Evolutionary conservation across 2,113 vertebrate genomes (phyloP).

Genomic region (Anseranas semipalmata): DNA sequence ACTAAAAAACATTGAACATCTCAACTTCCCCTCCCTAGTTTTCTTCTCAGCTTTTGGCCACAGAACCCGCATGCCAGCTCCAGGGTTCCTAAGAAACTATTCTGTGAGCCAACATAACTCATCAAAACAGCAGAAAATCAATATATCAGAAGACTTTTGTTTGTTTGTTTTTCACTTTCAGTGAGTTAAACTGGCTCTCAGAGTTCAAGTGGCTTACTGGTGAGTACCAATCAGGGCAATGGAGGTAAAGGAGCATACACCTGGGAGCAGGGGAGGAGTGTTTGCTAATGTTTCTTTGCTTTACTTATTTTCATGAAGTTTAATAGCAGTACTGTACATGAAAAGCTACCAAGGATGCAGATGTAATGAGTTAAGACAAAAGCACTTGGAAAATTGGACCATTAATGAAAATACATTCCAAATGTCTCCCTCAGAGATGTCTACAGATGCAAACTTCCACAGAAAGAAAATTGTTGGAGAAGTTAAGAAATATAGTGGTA

Average conservation of each 20-base stretch:
- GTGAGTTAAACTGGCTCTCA: background rate
- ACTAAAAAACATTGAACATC: background rate
- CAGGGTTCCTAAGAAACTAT: background rate
- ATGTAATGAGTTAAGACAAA: background rate
- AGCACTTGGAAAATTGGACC: background rate
- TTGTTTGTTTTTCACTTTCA: background rate
- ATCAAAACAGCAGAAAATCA: background rate
- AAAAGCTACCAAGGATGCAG: background rate
- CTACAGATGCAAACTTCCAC: slow-evolving; percentile 39
- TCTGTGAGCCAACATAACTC: background rate
- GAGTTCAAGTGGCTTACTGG: background rate
- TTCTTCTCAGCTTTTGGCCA: background rate
- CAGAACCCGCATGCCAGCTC: background rate
- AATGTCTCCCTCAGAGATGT: slow-evolving; percentile 3
- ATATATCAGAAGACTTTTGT: background rate
- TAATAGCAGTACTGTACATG: background rate
- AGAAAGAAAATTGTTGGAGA: background rate
- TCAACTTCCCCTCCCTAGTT: background rate
- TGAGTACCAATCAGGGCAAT: background rate
- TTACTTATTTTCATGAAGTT: background rate
- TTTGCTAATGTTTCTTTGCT: background rate
- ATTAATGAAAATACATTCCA: slow-evolving; percentile 20
- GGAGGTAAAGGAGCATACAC: background rate
- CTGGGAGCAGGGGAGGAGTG: background rate
- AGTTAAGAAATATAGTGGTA: background rate